Evolutionary conservation across 1,140 invertebrate species (phyloP), one percentile per base, ranked within the genome.

Genomic region (Brachionus calyciflorus): DNA sequence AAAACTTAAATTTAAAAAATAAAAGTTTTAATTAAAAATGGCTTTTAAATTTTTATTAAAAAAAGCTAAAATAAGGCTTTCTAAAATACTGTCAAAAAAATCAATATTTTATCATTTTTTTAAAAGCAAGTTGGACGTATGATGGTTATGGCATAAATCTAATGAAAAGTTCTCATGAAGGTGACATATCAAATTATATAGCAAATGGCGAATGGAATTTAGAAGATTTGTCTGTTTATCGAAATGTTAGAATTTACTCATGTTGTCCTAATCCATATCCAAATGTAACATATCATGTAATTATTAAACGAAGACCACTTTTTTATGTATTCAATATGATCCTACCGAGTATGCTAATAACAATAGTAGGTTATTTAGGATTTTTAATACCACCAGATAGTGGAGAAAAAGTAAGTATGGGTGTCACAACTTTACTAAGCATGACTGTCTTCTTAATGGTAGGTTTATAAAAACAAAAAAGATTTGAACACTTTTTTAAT

Each of bases 371-470:
- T 37, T 87, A 94, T 33, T 85, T 95, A 46, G 92, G 93, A 44
- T 94, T 94, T 85, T 94, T 93, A 86, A 92, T 94, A 81, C 92
- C 93, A 28, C 91, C 91, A 17, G 92, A 94, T 81, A 93, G 91
- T 1, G 93, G 93, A 1, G 37, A 46, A 69, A 73, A 78, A 65
- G 91, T 92, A 46, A 91, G 90, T 1, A 9, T 92, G 26, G 92
- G 93, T 21, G 94, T 94, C 77, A 93, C 91, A 60, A 92, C 92
- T 0, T 87, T 95, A 0, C 87, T 95, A 3, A 93, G 92, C 3
- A 94, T 94, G 91, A 94, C 93, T 0, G 93, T 95, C 9, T 94
- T 94, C 83, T 86, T 95, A 2, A 94, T 95, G 92, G 91, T 93
- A 14, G 93, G 94, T 19, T 85, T 92, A 63, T 92, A 94, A 82